Conservation (phyloP, 2,888 invertebrate genomes). For the Aporophyla nigra region DNA sequence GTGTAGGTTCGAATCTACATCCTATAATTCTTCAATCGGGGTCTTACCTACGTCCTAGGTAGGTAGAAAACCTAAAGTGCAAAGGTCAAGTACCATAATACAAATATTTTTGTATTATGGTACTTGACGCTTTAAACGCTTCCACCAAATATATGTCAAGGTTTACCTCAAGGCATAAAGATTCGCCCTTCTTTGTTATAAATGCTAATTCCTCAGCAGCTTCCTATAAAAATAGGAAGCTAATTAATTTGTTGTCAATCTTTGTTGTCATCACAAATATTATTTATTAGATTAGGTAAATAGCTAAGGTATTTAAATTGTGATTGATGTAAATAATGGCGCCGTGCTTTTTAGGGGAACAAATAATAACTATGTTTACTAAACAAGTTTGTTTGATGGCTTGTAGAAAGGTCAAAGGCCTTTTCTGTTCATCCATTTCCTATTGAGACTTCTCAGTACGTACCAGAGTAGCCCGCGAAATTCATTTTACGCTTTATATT, state of each 20-base stretch:
- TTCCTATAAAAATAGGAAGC: background rate
- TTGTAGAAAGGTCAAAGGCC: too few relatives aligned
- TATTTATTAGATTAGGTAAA: slow-evolving; percentile 1
- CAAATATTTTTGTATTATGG: background rate
- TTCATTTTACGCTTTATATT: too few relatives aligned
- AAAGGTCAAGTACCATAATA: background rate
- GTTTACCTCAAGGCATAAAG: background rate
- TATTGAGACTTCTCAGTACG: too few relatives aligned
- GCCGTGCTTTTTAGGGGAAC: background rate
- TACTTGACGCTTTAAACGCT: background rate
- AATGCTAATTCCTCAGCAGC: slow-evolving; percentile 12
- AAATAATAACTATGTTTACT: background rate
- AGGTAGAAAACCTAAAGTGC: too few relatives aligned
- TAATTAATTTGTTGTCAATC: slow-evolving; percentile 1
- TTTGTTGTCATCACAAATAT: slow-evolving; percentile 14
- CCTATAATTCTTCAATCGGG: too few relatives aligned
- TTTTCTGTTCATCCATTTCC: too few relatives aligned
- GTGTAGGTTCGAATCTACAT: too few relatives aligned
- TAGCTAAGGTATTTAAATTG: slow-evolving; percentile 8
- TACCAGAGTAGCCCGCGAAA: too few relatives aligned
- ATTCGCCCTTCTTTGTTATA: slow-evolving; percentile 6
- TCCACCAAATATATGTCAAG: slow-evolving; percentile 31
- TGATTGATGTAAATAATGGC: slow-evolving; percentile 8
- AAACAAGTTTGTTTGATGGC: background rate
- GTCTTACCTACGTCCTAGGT: too few relatives aligned